Percentiles rank a stretch among this genome's conserved stretches.
Conservation (phyloP, 92 coral and sea anemone genomes). For the Palythoa grandiflora region DNA sequence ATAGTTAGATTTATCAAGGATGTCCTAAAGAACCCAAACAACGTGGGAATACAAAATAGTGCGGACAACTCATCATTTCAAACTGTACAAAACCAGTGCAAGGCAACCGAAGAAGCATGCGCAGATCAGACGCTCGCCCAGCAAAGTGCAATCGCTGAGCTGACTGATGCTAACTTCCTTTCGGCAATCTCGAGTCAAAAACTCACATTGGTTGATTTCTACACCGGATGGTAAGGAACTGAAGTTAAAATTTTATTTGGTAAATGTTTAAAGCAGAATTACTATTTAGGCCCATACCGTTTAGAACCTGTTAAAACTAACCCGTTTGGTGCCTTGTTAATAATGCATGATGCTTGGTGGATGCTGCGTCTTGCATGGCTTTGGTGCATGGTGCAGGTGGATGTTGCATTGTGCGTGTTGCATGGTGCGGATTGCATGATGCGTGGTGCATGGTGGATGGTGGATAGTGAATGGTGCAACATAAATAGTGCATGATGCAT, state of each 20-base stretch:
- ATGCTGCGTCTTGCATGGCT: too few species aligned
- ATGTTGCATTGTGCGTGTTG: too few species aligned
- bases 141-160: background rate
- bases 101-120: constrained; percentile 28
- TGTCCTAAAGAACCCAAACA: background rate
- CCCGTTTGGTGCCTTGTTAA: too few species aligned
- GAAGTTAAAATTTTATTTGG: background rate
- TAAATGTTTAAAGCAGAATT: background rate
- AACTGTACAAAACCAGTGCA: background rate
- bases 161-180: constrained; percentile 30
- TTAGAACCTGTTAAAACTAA: too few species aligned
- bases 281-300: too few species aligned
- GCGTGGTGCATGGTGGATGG: too few species aligned
- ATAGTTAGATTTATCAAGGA: constrained; percentile 14
- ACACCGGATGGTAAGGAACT: constrained; percentile 43
- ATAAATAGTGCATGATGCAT: too few species aligned
- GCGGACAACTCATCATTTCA: background rate
- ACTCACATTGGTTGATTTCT: constrained; percentile 26
- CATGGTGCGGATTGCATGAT: too few species aligned
- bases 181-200: constrained; percentile 15
- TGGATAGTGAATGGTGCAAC: too few species aligned
- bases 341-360: too few species aligned
- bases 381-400: too few species aligned
- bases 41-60: background rate
- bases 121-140: constrained; percentile 31